Percentiles rank a stretch among this genome's conserved stretches.
These are phyloP conservation scores for Hyles lineata DNA, from an alignment of 2,888 invertebrate species.

Conservation along the genomic window DNA sequence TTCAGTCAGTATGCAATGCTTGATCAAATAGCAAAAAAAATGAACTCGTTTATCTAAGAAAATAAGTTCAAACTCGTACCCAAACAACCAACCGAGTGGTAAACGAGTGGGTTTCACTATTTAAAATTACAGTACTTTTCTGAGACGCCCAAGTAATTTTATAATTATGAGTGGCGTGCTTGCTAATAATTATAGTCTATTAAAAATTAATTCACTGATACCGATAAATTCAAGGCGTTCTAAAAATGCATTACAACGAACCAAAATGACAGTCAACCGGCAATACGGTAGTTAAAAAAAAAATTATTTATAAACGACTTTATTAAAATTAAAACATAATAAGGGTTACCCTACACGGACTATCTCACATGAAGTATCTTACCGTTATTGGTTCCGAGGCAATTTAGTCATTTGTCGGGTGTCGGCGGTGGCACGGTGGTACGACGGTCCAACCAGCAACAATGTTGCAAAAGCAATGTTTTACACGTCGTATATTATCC, in stretches of 20 bases:
- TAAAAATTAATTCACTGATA: constrained; percentile 7
- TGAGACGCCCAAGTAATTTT: too few relatives aligned
- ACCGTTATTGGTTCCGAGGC: constrained; percentile 65
- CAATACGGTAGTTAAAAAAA: neutral
- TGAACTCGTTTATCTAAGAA: too few relatives aligned
- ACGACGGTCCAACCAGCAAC: constrained; percentile 36
- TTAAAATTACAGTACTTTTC: too few relatives aligned
- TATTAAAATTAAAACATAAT: neutral
- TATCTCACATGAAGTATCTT: constrained; percentile 51
- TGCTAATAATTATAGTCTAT: neutral
- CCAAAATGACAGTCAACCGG: too few relatives aligned
- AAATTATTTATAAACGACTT: neutral
- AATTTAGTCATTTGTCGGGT: constrained; percentile 74
- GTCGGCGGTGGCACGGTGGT: constrained; percentile 57
- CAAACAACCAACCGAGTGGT: too few relatives aligned
- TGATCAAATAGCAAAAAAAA: too few relatives aligned
- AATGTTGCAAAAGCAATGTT: constrained; percentile 38
- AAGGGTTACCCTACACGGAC: constrained; percentile 31
- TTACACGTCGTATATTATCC: constrained; percentile 65
- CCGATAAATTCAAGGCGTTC: too few relatives aligned
- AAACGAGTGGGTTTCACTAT: too few relatives aligned
- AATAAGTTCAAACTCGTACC: too few relatives aligned
- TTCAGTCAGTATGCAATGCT: too few relatives aligned
- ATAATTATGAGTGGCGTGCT: neutral
- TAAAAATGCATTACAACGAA: too few relatives aligned